phyloP scores from a whole-genome alignment of 2,888 invertebrate genomes.

The Eristalis arbustorum region DNA sequence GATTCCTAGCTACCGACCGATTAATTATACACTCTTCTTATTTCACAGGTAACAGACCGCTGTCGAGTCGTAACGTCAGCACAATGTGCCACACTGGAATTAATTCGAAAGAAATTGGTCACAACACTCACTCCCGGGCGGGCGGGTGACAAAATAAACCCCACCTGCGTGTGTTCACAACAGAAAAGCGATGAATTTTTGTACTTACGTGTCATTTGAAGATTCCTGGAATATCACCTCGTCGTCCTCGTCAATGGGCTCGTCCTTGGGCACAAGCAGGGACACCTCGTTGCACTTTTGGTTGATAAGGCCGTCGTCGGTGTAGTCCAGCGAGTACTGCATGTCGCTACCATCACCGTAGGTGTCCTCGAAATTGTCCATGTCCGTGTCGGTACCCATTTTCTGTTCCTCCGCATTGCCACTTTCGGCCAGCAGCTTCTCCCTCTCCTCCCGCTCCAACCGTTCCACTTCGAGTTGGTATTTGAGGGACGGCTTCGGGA shows the following conservation, averaged over 20 bases:
- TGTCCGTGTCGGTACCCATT: not conserved
- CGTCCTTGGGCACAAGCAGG: not conserved
- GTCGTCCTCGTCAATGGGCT: not conserved
- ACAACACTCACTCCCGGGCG: not conserved
- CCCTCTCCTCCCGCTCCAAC: slow-evolving; percentile 70
- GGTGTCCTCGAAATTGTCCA: not conserved
- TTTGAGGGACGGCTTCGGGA: slow-evolving; percentile 78
- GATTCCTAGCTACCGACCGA: too few species aligned
- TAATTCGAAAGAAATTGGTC: not conserved
- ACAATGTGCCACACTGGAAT: too few species aligned
- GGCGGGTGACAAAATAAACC: not conserved
- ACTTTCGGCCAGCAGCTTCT: not conserved
- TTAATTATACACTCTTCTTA: too few species aligned
- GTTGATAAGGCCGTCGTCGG: not conserved
- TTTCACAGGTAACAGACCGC: too few species aligned
- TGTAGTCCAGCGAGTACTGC: not conserved
- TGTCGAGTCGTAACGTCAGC: too few species aligned
- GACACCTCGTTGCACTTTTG: not conserved
- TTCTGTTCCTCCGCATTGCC: not conserved
- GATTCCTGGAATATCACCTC: not conserved
- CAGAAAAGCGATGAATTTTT: not conserved
- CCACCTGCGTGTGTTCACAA: not conserved
- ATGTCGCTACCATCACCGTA: not conserved
- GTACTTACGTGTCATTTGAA: not conserved
- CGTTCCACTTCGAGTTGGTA: slow-evolving; percentile 72